Percentiles rank a stretch among this genome's conserved stretches.
These are phyloP conservation scores for Tupaia chinensis DNA, from an alignment of 2,113 vertebrate species.

Conservation along the genomic window DNA sequence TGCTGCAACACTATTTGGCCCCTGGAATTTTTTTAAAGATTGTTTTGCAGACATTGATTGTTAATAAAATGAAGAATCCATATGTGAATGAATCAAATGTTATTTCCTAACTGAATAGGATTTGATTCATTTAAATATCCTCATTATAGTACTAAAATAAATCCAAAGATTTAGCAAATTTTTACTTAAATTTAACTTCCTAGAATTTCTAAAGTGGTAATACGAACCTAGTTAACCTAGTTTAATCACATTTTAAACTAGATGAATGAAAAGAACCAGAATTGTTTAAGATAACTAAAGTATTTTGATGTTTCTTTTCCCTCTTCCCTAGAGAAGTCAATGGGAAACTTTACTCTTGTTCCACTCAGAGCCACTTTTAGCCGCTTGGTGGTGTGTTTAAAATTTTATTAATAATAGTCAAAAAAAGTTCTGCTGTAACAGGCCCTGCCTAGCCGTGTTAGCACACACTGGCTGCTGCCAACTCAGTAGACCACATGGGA, in stretches of 20 bases:
- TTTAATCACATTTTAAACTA: background rate
- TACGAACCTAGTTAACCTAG: background rate
- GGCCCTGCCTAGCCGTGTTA: too few relatives aligned
- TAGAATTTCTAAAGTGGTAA: constrained; percentile 6
- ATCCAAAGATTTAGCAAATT: background rate
- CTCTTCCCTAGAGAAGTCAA: background rate
- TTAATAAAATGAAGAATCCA: constrained; percentile 40
- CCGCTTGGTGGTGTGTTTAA: background rate
- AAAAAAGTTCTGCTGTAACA: background rate
- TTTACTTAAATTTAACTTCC: constrained; percentile 10
- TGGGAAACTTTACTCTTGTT: background rate
- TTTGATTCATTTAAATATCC: constrained; percentile 41
- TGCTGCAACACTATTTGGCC: too few relatives aligned
- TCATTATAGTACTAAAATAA: constrained; percentile 14
- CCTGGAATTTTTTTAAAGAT: background rate
- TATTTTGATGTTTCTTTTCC: background rate
- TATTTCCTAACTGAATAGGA: constrained; percentile 56
- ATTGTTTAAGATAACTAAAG: background rate
- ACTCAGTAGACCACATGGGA: too few relatives aligned
- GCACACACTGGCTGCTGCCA: too few relatives aligned
- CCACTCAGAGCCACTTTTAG: background rate
- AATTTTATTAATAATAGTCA: background rate
- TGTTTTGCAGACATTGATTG: constrained; percentile 13
- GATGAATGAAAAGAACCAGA: background rate
- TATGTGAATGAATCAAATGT: constrained; percentile 29